Base-by-base conservation (phyloP, 1,140 invertebrate genomes). In the Mylabris phalerata region DNA sequence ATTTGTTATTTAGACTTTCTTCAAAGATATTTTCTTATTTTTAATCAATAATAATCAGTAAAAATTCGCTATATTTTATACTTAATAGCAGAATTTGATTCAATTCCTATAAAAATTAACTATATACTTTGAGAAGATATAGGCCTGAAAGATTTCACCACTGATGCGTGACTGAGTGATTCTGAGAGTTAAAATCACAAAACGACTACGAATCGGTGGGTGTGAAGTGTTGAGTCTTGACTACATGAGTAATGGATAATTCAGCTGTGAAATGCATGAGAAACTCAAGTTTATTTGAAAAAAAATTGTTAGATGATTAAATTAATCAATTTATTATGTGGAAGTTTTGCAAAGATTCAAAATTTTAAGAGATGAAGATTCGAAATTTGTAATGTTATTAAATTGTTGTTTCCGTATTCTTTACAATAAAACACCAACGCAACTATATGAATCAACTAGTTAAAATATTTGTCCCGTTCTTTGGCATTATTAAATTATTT, bases 231-330 rank as follows among this genome's bases (percentile, higher is more conserved):
- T 55, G 52, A 55, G 43, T 45, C 42, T 50, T 27, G 41, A 45
- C 52, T 47, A 55, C 52, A 55, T 55, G 52, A 55, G 52, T 55
- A 55, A 55, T 55, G 52, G 52, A 39, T 38, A 55, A 55, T 32
- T 47, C 44, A 55, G 52, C 52, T 55, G 52, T 55, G 52, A 55
- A 55, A 55, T 55, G 52, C 52, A 55, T 55, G 52, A 55, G 52
- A 55, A 19, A 55, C 52, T 55, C 47, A 47, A 42, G 46, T 54
- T 11, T 13, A 38, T 10, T 5, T 54, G 32, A 54, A 54, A 54
- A n/a, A 54, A 54, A 42, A 27, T 45, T 24, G 13, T 54, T 45
- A 38, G 7, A 11, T 13, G 42, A 54, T 32, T 42, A 54, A 54
- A 54, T 54, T 54, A 54, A 54, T 54, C 51, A 54, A 25, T 44